A percentile compares a stretch with the other conserved stretches of the same genome.
Evolutionary conservation across 37 sponge, comb jelly and placozoan species (phyloP).

Genomic region (Axinella damicornis): DNA sequence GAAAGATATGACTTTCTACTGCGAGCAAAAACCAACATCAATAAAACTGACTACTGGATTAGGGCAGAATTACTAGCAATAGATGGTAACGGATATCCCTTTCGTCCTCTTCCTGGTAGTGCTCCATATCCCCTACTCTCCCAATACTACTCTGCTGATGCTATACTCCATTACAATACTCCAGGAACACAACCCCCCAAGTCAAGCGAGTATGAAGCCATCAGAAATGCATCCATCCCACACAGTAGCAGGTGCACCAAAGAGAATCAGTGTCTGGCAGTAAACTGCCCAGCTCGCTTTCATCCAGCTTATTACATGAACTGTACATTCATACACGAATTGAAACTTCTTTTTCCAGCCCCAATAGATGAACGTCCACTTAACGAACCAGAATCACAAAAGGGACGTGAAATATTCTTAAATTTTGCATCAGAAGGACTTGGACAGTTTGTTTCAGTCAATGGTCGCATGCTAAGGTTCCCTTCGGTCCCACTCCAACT

Average conservation of each 20-base stretch:
- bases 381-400: too few relatives aligned
- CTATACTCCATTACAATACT: slow-evolving; percentile 42
- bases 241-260: not conserved
- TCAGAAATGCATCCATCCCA: not conserved
- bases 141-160: slow-evolving; percentile 5
- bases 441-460: slow-evolving; percentile 4
- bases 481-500: not conserved
- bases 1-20: slow-evolving; percentile 69
- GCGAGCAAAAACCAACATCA: slow-evolving; percentile 23
- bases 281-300: slow-evolving; percentile 29
- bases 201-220: not conserved
- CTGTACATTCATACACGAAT: slow-evolving; percentile 6
- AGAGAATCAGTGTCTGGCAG: not conserved
- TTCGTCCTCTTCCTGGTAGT: too few relatives aligned
- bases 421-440: slow-evolving; percentile 36
- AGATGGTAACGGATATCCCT: too few relatives aligned
- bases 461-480: not conserved
- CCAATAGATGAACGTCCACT: not conserved
- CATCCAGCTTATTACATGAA: not conserved
- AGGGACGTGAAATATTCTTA: not conserved
- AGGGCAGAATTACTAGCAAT: too few relatives aligned
- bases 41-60: slow-evolving; percentile 50
- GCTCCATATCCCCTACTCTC: too few relatives aligned
- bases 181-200: not conserved
- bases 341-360: not conserved